phyloP scores from a whole-genome alignment of 2,797 vertebrate genomes.

The Mycteria americana region DNA sequence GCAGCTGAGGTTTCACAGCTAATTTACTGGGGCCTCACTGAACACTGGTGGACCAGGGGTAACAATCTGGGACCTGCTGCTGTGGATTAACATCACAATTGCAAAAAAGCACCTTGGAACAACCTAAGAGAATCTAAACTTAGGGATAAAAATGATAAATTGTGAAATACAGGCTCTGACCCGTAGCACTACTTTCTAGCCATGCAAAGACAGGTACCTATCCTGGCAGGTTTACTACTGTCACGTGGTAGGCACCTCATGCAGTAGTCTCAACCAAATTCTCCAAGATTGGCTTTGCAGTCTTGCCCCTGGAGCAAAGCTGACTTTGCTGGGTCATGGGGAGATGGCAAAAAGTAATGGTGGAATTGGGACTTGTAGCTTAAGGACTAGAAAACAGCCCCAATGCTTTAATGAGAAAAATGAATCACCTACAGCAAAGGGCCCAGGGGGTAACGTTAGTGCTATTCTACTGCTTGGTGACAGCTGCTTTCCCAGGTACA shows the following conservation, averaged over 20 bases:
- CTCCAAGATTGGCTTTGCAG: not conserved
- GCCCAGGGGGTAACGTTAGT: too few relatives aligned
- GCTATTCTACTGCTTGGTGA: not conserved
- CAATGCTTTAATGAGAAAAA: not conserved
- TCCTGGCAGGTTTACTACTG: not conserved
- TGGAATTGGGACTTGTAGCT: not conserved
- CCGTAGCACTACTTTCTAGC: not conserved
- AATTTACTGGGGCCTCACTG: not conserved
- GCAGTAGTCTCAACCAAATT: not conserved
- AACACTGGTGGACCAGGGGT: not conserved
- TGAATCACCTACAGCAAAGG: not conserved
- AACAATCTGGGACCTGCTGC: not conserved
- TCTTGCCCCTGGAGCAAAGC: not conserved
- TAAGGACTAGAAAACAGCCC: not conserved
- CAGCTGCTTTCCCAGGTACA: not conserved
- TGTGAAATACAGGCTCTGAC: not conserved
- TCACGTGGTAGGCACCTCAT: not conserved
- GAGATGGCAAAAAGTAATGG: not conserved
- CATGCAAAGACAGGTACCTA: fast-evolving
- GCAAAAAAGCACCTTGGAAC: not conserved
- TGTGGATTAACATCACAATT: not conserved
- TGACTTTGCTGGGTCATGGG: not conserved
- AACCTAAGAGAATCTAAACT: not conserved
- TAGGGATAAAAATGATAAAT: not conserved
- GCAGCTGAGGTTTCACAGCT: not conserved